These are phyloP conservation scores for Aporrectodea caliginosa DNA, from an alignment of 1,140 invertebrate genomes.

Conservation along the genomic window DNA sequence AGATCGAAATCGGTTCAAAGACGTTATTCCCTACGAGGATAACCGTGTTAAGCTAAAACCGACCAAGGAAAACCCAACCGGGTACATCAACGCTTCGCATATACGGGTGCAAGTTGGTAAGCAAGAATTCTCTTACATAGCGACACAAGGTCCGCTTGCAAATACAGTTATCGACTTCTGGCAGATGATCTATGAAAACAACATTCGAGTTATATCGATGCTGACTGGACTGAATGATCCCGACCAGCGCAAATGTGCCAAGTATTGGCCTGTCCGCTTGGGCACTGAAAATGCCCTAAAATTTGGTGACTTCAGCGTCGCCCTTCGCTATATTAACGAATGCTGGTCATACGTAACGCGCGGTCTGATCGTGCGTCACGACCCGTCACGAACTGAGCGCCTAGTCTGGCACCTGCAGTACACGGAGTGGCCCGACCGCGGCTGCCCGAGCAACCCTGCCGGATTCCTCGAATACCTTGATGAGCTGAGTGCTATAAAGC, in stretches of 20 bases:
- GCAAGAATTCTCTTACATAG: conserved; percentile 66
- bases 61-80: conserved; percentile 72
- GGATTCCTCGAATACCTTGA: conserved; percentile 71
- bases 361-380: conserved; percentile 33
- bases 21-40: conserved; percentile 82
- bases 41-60: conserved; percentile 72
- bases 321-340: conserved; percentile 25
- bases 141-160: conserved; percentile 89
- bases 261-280: conserved; percentile 82
- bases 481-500: conserved; percentile 20
- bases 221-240: conserved; percentile 79
- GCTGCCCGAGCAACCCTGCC: conserved; percentile 84
- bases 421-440: conserved; percentile 97
- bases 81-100: conserved; percentile 86
- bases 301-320: conserved; percentile 58
- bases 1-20: conserved; percentile 60
- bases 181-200: conserved; percentile 82
- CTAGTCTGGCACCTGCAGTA: conserved; percentile 81
- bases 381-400: conserved; percentile 41
- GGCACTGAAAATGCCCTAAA: conserved; percentile 54
- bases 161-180: conserved; percentile 88
- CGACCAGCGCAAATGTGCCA: conserved; percentile 70
- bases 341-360: conserved; percentile 46
- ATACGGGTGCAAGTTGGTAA: conserved; percentile 65
- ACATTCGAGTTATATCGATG: conserved; percentile 86